A percentile compares a stretch with the other conserved stretches of the same genome.
Conservation (phyloP, 1,140 invertebrate species). For the Lasioglossum albipes region DNA sequence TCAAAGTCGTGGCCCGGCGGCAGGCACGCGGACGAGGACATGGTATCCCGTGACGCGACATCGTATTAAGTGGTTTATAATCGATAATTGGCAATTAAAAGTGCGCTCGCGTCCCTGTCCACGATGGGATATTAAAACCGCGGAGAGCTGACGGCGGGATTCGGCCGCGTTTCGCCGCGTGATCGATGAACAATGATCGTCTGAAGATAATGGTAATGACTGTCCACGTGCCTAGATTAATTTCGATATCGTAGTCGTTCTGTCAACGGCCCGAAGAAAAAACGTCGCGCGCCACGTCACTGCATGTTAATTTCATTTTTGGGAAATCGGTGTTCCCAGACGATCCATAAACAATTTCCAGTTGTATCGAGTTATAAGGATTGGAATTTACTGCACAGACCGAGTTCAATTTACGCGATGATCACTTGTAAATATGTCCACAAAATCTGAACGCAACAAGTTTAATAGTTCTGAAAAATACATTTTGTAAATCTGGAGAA, state of each 20-base stretch:
- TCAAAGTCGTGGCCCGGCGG: conserved; percentile 5
- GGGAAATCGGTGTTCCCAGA: no score
- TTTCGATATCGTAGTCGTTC: not conserved
- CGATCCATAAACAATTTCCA: no score
- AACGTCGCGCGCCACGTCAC: no score
- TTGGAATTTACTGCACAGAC: no score
- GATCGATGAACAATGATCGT: conserved; percentile 34
- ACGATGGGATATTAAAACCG: conserved; percentile 37
- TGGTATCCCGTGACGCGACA: conserved; percentile 13
- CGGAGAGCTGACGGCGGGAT: conserved; percentile 10
- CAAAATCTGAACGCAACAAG: no score
- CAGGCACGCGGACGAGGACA: not conserved
- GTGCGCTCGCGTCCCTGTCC: conserved; percentile 26
- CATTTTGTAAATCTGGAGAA: no score
- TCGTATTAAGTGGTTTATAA: conserved; percentile 46
- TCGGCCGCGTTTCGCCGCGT: not conserved
- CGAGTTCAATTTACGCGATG: no score
- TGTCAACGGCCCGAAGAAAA: no score
- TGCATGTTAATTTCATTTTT: no score
- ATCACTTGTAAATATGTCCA: no score
- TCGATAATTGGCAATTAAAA: conserved; percentile 52
- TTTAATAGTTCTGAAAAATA: no score
- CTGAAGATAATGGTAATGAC: not conserved
- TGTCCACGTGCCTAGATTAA: not conserved
- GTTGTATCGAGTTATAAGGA: no score